Base-by-base conservation (phyloP, 1,140 invertebrate genomes). In the Ylistrum balloti region DNA sequence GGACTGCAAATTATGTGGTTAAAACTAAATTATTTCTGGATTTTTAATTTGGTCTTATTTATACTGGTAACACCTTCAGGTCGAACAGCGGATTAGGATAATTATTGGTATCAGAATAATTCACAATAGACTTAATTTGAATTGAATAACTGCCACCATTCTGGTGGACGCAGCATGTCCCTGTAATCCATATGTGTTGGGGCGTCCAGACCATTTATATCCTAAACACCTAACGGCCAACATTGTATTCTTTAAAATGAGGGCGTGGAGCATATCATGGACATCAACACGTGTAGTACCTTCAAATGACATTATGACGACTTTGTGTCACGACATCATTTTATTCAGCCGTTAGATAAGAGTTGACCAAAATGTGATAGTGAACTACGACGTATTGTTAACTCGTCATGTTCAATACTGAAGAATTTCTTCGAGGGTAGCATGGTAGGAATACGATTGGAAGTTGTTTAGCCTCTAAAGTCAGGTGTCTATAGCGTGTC, bases 41-140 rank as follows among this genome's bases (percentile, higher is more conserved):
- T 74, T 28, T 74, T 74, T 74, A 74, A 74, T n/a, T 74, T n/a
- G 56, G n/a, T n/a, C 56, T 74, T 74, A 74, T 74, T 74, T 74
- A 74, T 74, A 74, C 7, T 28, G n/a, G 56, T 74, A 74, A 28
- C 22, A 74, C 22, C 56, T 74, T n/a, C 56, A 28, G n/a, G 56
- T 28, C 56, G 56, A 28, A 74, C 1, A 28, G 56, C 22, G 56
- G 56, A 74, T 74, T 74, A 74, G 56, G n/a, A 28, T 28, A 74
- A 74, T 74, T 28, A 74, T 28, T 74, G 56, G 56, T 74, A 74
- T 74, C 56, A 28, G 56, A 9, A 28, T 22, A n/a, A 74, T 74
- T 74, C 56, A 74, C 56, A 74, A 74, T 17, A 74, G 28, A 74
- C 56, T n/a, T 28, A 74, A 74, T 45, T 45, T 45, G 41, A 45